phyloP scores from a whole-genome alignment of 2,797 vertebrate species.

The Dipus sagitta region DNA sequence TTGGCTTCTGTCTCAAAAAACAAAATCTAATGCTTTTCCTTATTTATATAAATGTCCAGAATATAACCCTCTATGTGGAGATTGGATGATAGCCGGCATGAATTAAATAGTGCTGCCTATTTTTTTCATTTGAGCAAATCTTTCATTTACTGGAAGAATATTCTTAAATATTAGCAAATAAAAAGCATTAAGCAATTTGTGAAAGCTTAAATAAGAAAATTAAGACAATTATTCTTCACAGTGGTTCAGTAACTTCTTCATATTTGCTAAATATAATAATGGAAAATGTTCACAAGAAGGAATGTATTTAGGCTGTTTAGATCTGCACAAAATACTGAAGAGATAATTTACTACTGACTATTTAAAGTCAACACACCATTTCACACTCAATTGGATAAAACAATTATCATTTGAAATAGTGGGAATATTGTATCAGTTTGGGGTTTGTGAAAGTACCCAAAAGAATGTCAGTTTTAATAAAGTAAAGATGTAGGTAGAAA shows the following conservation, averaged over 20 bases:
- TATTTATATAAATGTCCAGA: neutral
- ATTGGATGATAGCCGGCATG: neutral
- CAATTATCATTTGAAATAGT: neutral
- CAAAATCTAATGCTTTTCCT: neutral
- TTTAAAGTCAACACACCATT: neutral
- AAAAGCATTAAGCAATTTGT: constrained; percentile 42
- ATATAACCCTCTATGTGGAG: neutral
- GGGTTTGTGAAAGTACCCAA: neutral
- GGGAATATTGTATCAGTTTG: neutral
- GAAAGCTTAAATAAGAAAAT: constrained; percentile 61
- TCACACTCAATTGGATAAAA: neutral
- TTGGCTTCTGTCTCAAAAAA: constrained; percentile 19
- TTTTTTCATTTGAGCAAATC: neutral
- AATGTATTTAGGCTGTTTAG: neutral
- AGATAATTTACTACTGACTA: neutral
- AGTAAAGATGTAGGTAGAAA: neutral
- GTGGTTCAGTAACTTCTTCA: constrained; percentile 26
- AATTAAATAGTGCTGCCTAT: neutral
- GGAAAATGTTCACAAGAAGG: neutral
- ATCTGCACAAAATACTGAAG: neutral
- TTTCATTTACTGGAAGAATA: neutral
- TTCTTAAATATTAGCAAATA: neutral
- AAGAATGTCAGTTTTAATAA: neutral
- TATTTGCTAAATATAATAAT: constrained; percentile 44
- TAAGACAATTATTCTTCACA: constrained; percentile 30